Conservation (phyloP, 92 coral and sea anemone species). For the Epizoanthus scotinus region DNA sequence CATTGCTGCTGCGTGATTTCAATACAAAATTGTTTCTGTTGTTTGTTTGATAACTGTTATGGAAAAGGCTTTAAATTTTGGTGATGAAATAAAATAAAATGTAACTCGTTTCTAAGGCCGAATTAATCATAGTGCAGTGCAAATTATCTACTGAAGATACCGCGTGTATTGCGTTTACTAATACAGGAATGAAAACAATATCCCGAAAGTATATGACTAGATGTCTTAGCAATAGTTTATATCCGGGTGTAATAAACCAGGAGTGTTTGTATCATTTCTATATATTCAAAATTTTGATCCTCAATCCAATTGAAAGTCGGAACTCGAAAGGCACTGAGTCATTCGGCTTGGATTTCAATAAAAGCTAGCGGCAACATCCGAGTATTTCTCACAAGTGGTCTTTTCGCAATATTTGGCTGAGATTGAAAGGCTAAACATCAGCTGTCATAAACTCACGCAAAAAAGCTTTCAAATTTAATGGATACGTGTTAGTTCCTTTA, state of each 20-base stretch:
- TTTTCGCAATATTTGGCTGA: background rate
- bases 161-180: background rate
- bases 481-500: too few species aligned
- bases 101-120: background rate
- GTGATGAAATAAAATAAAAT: background rate
- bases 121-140: background rate
- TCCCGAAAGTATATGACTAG: background rate
- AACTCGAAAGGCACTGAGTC: too few species aligned
- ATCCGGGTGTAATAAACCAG: constrained; percentile 7
- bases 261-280: too few species aligned
- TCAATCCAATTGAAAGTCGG: too few species aligned
- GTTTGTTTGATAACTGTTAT: background rate
- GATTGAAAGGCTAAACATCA: background rate
- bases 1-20: too few species aligned
- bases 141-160: background rate
- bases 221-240: background rate
- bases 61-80: background rate
- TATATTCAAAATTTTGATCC: too few species aligned
- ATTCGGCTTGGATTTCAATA: too few species aligned
- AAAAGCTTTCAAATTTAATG: background rate
- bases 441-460: background rate
- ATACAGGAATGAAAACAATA: constrained; percentile 9
- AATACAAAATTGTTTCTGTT: background rate
- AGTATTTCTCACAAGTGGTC: background rate
- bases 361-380: background rate